These are phyloP conservation scores for Caenorhabditis japonica DNA, from an alignment of 2,888 invertebrate genomes.

Conservation along the genomic window DNA sequence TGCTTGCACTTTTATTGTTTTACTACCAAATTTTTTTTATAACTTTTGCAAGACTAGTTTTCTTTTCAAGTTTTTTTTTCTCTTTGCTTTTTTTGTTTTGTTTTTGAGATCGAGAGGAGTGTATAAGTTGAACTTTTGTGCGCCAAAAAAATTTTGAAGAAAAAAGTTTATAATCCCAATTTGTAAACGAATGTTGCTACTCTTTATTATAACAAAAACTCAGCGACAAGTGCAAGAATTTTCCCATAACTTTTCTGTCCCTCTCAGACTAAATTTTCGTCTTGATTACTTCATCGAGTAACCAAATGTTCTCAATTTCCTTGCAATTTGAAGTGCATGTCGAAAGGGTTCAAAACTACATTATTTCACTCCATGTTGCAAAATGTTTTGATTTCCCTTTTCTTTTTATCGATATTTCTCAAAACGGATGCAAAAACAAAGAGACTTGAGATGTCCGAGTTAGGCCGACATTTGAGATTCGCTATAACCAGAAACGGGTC, in stretches of 20 bases:
- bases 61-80: slow-evolving; percentile 12
- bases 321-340: slow-evolving; percentile 14
- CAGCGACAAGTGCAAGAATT: neutral
- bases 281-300: slow-evolving; percentile 8
- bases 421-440: slow-evolving; percentile 24
- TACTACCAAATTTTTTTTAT: slow-evolving; percentile 5
- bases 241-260: slow-evolving; percentile 6
- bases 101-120: too few relatives aligned
- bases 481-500: slow-evolving; percentile 46
- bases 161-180: slow-evolving; percentile 30
- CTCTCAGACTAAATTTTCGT: neutral
- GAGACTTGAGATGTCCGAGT: slow-evolving; percentile 44
- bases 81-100: too few relatives aligned
- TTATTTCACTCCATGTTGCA: too few relatives aligned
- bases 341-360: neutral
- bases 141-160: slow-evolving; percentile 27
- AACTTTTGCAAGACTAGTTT: too few relatives aligned
- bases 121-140: too few relatives aligned
- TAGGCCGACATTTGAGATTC: slow-evolving; percentile 47
- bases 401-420: slow-evolving; percentile 6
- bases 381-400: neutral
- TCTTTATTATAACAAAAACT: neutral
- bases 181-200: slow-evolving; percentile 20
- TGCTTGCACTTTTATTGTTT: slow-evolving; percentile 34
- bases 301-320: slow-evolving; percentile 28